phyloP scores from a whole-genome alignment of 2,888 invertebrate genomes.

The Euzetes globulus region DNA sequence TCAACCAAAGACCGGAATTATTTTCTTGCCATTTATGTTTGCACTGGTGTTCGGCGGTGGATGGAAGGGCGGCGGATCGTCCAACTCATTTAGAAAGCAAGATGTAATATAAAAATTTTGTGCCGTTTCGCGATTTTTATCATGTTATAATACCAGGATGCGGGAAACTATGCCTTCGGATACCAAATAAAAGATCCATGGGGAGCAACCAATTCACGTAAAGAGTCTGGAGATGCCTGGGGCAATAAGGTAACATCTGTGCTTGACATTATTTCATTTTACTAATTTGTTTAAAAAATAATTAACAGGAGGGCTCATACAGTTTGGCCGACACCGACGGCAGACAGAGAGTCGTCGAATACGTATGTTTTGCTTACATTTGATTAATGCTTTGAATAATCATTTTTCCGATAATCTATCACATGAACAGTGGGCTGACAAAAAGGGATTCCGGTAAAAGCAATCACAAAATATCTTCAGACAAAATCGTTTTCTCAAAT shows the following conservation, averaged over 20 bases:
- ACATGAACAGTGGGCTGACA: background rate
- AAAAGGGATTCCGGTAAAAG: background rate
- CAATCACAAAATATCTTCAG: background rate
- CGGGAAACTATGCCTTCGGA: constrained; percentile 22
- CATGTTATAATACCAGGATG: background rate
- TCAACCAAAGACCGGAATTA: background rate
- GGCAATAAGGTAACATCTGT: constrained; percentile 24
- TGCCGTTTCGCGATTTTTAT: background rate
- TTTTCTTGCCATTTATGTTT: background rate
- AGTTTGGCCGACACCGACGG: background rate
- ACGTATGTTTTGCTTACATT: background rate
- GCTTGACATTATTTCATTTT: background rate
- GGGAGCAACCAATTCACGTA: constrained; percentile 29
- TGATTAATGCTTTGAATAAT: no score
- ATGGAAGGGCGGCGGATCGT: background rate
- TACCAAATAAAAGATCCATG: constrained; percentile 28
- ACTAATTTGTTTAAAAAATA: background rate
- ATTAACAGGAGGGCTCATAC: background rate
- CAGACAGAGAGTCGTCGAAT: background rate
- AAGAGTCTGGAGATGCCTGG: constrained; percentile 29
- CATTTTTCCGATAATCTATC: background rate
- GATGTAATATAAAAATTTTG: background rate
- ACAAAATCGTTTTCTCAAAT: background rate
- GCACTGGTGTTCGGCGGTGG: background rate
- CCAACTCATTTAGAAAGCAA: constrained; percentile 14